A percentile compares a stretch with the other conserved stretches of the same genome.
Evolutionary conservation across 1,140 invertebrate species (phyloP).

Genomic region (Drosophila serrata): DNA sequence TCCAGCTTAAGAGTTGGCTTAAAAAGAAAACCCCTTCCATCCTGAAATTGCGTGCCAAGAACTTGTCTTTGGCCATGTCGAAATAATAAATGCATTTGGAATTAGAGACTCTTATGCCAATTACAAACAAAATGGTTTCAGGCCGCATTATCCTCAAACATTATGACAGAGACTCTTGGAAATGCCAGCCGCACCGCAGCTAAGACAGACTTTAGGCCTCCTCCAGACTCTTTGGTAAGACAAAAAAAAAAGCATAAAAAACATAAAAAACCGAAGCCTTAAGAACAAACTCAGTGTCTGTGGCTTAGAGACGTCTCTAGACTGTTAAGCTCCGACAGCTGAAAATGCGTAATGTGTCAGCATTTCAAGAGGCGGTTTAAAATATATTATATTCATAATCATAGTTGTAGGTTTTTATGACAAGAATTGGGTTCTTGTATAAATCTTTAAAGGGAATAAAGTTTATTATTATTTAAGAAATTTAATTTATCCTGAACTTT

Average conservation of each 20-base stretch:
- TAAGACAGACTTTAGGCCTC: conserved; percentile 16
- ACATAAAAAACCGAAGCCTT: neutral
- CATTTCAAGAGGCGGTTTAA: neutral
- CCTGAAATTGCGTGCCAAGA: conserved; percentile 49
- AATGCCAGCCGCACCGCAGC: conserved; percentile 7
- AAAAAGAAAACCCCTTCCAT: conserved; percentile 14
- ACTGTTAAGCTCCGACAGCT: neutral
- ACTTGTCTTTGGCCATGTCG: conserved; percentile 72
- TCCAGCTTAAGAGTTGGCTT: conserved; percentile 47
- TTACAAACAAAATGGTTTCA: conserved; percentile 83
- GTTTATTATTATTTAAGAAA: too few relatives aligned
- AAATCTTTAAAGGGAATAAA: too few relatives aligned
- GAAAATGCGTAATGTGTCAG: conserved; percentile 7
- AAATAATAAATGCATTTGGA: conserved; percentile 82
- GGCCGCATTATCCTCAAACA: conserved; percentile 80
- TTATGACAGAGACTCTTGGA: conserved; percentile 65
- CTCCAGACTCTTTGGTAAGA: conserved; percentile 5
- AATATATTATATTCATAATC: neutral
- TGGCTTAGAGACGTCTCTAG: conserved; percentile 1
- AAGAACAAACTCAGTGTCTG: conserved; percentile 1
- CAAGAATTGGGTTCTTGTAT: neutral
- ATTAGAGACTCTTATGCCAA: conserved; percentile 83
- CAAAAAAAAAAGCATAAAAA: neutral
- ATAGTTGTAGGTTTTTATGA: neutral
- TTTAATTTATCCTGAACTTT: too few relatives aligned